A percentile compares a stretch with the other conserved stretches of the same genome.
These are phyloP conservation scores for Labeo rohita DNA, from an alignment of 2,113 vertebrate species.

Conservation along the genomic window DNA sequence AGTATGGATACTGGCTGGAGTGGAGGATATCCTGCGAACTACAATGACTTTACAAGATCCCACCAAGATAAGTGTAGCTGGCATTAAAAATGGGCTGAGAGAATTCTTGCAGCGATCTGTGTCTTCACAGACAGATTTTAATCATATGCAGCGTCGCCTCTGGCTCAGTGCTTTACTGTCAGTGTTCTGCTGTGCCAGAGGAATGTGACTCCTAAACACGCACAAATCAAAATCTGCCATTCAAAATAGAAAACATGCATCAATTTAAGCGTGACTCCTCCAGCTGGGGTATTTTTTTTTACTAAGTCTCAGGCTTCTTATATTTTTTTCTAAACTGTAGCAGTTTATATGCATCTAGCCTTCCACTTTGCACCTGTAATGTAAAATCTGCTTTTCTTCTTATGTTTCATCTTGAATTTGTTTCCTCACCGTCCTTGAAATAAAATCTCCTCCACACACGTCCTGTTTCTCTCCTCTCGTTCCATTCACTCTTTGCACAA, in stretches of 20 bases:
- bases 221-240: slow-evolving; percentile 11
- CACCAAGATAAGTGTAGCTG: not conserved
- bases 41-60: slow-evolving; percentile 22
- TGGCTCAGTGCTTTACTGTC: slow-evolving; percentile 14
- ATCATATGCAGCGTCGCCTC: slow-evolving; percentile 5
- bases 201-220: slow-evolving; percentile 23
- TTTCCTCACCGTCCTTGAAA: slow-evolving; percentile 12
- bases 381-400: not conserved
- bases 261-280: not conserved
- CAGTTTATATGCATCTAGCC: not conserved
- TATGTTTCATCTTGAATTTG: not conserved
- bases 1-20: slow-evolving; percentile 40
- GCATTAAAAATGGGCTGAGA: slow-evolving; percentile 15
- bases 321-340: too few species aligned
- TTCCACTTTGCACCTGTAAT: slow-evolving; percentile 2
- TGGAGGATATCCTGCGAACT: slow-evolving; percentile 67
- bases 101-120: slow-evolving; percentile 40
- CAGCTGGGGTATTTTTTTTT: slow-evolving; percentile 24
- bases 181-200: not conserved
- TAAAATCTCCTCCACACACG: not conserved
- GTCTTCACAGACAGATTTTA: slow-evolving; percentile 51
- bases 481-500: not conserved
- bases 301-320: not conserved
- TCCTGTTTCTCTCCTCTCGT: not conserved
- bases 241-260: slow-evolving; percentile 12